Percentiles rank a stretch among this genome's conserved stretches.
phyloP scores from a whole-genome alignment of 2,113 vertebrate species.

The Sigmodon hispidus region DNA sequence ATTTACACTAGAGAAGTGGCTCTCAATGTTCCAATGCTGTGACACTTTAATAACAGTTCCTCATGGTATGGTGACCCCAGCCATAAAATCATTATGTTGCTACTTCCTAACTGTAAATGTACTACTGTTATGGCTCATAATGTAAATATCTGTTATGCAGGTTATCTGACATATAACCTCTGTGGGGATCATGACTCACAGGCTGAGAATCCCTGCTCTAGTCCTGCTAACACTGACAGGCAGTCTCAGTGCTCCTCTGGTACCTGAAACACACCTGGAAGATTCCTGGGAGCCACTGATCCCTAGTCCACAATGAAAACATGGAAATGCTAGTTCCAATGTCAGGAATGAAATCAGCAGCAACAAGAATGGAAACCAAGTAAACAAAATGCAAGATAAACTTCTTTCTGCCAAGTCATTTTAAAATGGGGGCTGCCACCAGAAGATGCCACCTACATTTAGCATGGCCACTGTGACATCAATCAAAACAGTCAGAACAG shows the following conservation, averaged over 20 bases:
- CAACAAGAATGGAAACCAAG: not conserved
- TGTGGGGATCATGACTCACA: not conserved
- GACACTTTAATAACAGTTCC: not conserved
- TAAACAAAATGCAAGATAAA: not conserved
- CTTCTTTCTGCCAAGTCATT: not conserved
- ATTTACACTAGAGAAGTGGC: not conserved
- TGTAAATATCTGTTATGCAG: not conserved
- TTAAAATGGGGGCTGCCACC: not conserved
- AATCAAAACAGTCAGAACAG: not conserved
- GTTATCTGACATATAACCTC: not conserved
- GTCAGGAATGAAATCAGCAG: not conserved
- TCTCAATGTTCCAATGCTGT: not conserved
- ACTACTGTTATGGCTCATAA: not conserved
- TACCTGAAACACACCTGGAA: not conserved
- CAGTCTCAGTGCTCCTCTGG: not conserved
- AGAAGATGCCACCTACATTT: not conserved
- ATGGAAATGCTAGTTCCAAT: not conserved
- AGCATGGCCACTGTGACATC: not conserved
- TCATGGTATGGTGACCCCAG: not conserved
- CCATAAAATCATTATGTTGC: not conserved
- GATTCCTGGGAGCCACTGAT: not conserved
- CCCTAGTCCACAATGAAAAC: not conserved
- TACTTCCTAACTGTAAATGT: not conserved
- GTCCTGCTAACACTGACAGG: not conserved
- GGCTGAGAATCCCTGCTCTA: not conserved